Evolutionary conservation across 1,140 invertebrate species (phyloP), one percentile per base, ranked within the genome.

Genomic region (Aphelinus certus): DNA sequence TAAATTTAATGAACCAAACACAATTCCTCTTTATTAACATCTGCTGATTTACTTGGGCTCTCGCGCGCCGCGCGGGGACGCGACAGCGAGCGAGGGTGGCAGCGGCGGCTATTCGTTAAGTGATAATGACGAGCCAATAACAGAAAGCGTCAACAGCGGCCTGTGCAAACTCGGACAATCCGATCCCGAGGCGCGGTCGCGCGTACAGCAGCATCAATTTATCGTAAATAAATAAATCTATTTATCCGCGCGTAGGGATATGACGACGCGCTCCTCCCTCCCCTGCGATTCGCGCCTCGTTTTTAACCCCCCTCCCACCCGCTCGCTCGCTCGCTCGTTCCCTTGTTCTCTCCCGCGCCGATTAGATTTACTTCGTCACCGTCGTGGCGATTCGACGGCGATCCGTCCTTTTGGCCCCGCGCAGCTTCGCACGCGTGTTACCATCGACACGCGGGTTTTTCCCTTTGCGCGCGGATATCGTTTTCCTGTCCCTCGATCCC

Each of bases 201-300:
- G 78, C 81, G 79, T 78, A 78, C 80, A 71, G 69, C 80, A 78
- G 79, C 84, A 84, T 84, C 82, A 84, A 84, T 85, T 84, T 83
- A 84, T 83, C 83, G 81, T 84, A 84, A 85, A 84, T 84, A 85
- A 85, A 85, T 85, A 84, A 84, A 85, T 85, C 83, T 85, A 83
- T 85, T 84, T 84, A 84, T 83, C 79, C 82, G 83, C 75, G 76
- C 79, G 75, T 75, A 63, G 26, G 26, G 26, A 26, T 26, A 26
- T 26, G 64, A 77, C 75, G 65, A 73, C 73, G 79, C 75, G 79
- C 77, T 46, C 9, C 45, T 48, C 61, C 67, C 49, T 79, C 73
- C n/a, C 45, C 26, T 26, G 26, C 26, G 26, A 26, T 26, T 26
- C 26, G 2, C 67, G 2, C 67, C 26, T 62, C 43, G 49, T 9